These are phyloP conservation scores for Gobiocypris rarus DNA, from an alignment of 2,113 vertebrate species.

Conservation along the genomic window DNA sequence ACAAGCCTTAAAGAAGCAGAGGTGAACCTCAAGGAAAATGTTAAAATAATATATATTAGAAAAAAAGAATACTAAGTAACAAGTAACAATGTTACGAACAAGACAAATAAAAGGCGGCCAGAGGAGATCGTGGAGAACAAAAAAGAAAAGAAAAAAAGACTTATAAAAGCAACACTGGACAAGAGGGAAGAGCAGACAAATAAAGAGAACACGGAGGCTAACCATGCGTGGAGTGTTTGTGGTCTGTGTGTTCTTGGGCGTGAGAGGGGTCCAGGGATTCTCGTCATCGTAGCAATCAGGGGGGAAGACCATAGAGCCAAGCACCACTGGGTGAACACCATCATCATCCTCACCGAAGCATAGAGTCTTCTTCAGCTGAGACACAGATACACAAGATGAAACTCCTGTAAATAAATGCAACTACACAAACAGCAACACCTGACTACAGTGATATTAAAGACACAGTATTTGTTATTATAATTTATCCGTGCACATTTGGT, in stretches of 20 bases:
- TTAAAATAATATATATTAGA: no score
- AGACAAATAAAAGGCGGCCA: neutral
- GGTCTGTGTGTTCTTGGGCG: conserved; percentile 42
- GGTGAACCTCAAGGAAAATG: no score
- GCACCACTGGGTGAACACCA: neutral
- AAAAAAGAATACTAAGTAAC: neutral
- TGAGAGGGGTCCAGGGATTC: conserved; percentile 50
- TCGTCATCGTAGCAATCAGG: conserved; percentile 56
- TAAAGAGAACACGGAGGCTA: neutral
- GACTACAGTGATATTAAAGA: conserved; percentile 11
- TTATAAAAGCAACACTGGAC: neutral
- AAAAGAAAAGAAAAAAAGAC: neutral
- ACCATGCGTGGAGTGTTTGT: conserved; percentile 47
- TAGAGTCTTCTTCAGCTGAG: conserved; percentile 66
- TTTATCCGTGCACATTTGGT: no score
- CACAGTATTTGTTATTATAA: no score
- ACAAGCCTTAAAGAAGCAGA: no score
- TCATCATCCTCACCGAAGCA: conserved; percentile 60
- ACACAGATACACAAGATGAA: neutral
- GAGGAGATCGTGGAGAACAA: neutral
- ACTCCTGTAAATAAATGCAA: neutral
- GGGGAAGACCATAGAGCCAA: conserved; percentile 67
- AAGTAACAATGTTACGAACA: neutral
- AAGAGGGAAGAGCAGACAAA: conserved; percentile 6
- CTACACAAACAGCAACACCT: neutral